Evolutionary conservation across 2,888 invertebrate species (phyloP).

Genomic region (Caenorhabditis angaria): DNA sequence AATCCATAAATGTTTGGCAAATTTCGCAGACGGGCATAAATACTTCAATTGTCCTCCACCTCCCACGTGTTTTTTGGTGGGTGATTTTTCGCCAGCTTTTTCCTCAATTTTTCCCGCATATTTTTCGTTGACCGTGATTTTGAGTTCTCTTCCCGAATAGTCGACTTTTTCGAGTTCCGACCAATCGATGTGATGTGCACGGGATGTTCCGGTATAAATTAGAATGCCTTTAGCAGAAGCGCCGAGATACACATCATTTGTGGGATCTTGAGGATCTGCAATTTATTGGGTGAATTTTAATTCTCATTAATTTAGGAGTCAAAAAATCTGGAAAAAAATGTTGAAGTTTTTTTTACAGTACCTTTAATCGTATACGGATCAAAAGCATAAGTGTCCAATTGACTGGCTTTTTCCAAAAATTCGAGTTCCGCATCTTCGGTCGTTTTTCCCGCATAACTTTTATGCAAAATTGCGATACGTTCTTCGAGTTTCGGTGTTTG

Average conservation of each 20-base stretch:
- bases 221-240: constrained; percentile 94
- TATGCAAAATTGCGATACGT: constrained; percentile 90
- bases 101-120: no score
- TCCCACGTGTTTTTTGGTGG: no score
- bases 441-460: constrained; percentile 80
- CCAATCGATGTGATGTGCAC: constrained; percentile 95
- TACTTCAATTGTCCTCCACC: constrained; percentile 80
- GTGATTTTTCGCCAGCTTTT: constrained; percentile 14
- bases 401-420: constrained; percentile 89
- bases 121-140: constrained; percentile 79
- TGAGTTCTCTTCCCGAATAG: constrained; percentile 97
- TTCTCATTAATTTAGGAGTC: no score
- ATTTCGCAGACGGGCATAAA: constrained; percentile 89
- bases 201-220: constrained; percentile 90
- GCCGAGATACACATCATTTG: constrained; percentile 89
- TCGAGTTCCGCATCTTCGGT: constrained; percentile 87
- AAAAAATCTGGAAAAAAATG: background rate
- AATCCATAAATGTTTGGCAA: constrained; percentile 94
- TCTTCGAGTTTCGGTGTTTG: constrained; percentile 91
- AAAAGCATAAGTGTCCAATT: constrained; percentile 93
- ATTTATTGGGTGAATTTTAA: background rate
- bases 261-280: constrained; percentile 82
- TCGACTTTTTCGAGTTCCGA: constrained; percentile 79
- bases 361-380: constrained; percentile 98
- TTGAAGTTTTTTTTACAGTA: no score